Evolutionary conservation across 2,797 vertebrate species (phyloP).

Genomic region (Rhinichthys osculus): DNA sequence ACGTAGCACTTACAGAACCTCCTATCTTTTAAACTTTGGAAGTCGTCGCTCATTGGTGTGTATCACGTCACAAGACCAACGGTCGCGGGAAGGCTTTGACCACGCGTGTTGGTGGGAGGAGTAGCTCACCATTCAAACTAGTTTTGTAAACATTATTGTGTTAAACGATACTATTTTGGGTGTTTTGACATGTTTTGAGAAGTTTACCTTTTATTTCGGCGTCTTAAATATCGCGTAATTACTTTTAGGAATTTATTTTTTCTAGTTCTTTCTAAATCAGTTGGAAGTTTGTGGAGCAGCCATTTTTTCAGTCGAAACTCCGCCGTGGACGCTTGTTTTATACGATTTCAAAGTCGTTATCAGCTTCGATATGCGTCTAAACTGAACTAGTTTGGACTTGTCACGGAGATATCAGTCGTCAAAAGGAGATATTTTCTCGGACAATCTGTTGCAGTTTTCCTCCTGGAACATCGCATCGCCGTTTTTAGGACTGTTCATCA

Average conservation of each 20-base stretch:
- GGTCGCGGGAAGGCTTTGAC: constrained; percentile 90
- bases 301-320: constrained; percentile 49
- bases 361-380: background rate
- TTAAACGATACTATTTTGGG: constrained; percentile 46
- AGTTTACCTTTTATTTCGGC: background rate
- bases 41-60: constrained; percentile 75
- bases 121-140: constrained; percentile 68
- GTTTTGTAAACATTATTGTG: constrained; percentile 74
- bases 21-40: constrained; percentile 83
- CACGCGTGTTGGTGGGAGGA: constrained; percentile 74
- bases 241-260: background rate
- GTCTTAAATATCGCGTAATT: background rate
- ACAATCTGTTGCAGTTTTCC: background rate
- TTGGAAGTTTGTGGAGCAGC: constrained; percentile 40
- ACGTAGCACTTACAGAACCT: constrained; percentile 65
- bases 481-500: constrained; percentile 6
- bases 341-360: background rate
- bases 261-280: background rate
- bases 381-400: constrained; percentile 29
- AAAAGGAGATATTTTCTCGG: background rate
- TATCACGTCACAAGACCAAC: constrained; percentile 85
- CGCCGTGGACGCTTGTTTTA: constrained; percentile 3
- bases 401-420: constrained; percentile 8
- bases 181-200: constrained; percentile 20
- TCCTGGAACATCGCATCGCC: background rate